Base-by-base conservation (phyloP, 2,888 invertebrate species). In the Philopedon plagiatum region DNA sequence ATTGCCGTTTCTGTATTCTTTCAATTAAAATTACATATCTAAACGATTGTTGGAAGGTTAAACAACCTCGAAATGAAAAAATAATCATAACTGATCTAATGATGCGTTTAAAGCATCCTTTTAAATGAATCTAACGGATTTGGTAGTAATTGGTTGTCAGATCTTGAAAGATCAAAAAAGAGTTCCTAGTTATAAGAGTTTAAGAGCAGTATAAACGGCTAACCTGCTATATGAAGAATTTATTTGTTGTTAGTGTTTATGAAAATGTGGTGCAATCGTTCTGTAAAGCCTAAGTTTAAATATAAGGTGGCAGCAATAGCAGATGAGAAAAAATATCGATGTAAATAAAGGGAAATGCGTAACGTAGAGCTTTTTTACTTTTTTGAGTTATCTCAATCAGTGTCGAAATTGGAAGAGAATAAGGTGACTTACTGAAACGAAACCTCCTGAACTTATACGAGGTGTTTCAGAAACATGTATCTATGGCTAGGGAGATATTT, bases 111-210 rank as follows among this genome's bases (percentile, higher is more conserved):
- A 46, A 46, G 46, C 41, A 46, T 13, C 18, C 61, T 61, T 61
- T 61, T 61, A 46, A 46, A 61, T 44, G 32, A 29, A 61, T 32
- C 21, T 61, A 61, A 61, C 61, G 61, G 61, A 61, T 29, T 44
- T 32, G 23, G 29, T 61, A 46, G 32, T 61, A 61, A 61, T 61
- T 61, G 61, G 61, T 61, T 61, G 61, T 61, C 61, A 61, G 61
- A 57, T 51, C 51, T 51, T 26, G 15, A 51, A 29, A 51, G 51
- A 51, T 51, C 51, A 51, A 51, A 51, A 51, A 51, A 21, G 23
- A 29, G 51, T 51, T 51, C 15, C 51, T 51, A 29, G 13, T 49
- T 49, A n/a, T n/a, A n/a, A n/a, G n/a, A n/a, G n/a, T n/a, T n/a
- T n/a, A 49, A 49, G 26, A 49, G 49, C 13, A 7, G 49, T 49